A percentile compares a stretch with the other conserved stretches of the same genome.
These are phyloP conservation scores for Numenius arquata DNA, from an alignment of 2,113 vertebrate species.

Conservation along the genomic window DNA sequence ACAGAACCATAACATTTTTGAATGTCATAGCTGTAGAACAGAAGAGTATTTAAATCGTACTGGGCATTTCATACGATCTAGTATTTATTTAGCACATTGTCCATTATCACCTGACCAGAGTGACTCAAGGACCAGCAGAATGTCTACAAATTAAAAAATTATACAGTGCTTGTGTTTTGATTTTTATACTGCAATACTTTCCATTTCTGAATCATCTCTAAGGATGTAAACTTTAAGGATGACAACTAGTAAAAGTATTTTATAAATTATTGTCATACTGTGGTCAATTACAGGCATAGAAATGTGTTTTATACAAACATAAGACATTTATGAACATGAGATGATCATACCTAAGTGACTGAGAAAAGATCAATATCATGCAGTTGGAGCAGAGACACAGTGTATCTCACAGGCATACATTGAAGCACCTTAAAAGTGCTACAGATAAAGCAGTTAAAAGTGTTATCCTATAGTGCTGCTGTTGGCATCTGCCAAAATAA, in stretches of 20 bases:
- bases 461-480: background rate
- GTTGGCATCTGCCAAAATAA: background rate
- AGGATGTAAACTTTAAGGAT: background rate
- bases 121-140: background rate
- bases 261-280: background rate
- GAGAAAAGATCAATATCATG: background rate
- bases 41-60: background rate
- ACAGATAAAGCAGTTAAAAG: background rate
- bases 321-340: background rate
- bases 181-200: background rate
- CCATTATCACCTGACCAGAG: background rate
- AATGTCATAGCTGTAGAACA: background rate
- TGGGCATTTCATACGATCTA: background rate
- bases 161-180: background rate
- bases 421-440: background rate
- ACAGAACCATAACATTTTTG: background rate
- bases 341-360: background rate
- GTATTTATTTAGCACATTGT: background rate
- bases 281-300: background rate
- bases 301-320: background rate
- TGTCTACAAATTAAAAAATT: background rate
- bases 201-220: background rate
- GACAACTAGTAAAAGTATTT: background rate
- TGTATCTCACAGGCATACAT: background rate
- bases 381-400: background rate